These are phyloP conservation scores for Steinernema khuongi DNA, from an alignment of 1,140 invertebrate species.

Conservation along the genomic window DNA sequence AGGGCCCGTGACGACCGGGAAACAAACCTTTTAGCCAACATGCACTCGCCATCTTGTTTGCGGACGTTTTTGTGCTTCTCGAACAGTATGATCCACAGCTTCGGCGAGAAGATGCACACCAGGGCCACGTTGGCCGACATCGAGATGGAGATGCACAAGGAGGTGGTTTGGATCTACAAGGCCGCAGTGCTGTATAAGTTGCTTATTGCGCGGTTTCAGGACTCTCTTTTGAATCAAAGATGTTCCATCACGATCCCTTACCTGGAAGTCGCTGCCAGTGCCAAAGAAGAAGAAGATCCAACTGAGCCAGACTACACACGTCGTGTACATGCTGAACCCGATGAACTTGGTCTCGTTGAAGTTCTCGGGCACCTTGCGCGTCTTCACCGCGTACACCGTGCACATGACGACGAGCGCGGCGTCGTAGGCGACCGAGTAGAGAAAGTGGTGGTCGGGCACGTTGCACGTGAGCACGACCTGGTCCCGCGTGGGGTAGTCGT, in stretches of 20 bases:
- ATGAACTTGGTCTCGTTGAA: slow-evolving; percentile 70
- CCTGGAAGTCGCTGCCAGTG: slow-evolving; percentile 63
- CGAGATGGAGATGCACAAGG: slow-evolving; percentile 63
- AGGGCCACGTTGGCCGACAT: slow-evolving; percentile 63
- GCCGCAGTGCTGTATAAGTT: not conserved
- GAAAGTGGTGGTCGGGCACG: slow-evolving; percentile 69
- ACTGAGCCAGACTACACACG: slow-evolving; percentile 72
- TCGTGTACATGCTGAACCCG: slow-evolving; percentile 73
- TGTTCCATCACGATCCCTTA: slow-evolving; percentile 41
- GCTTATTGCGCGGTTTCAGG: slow-evolving; percentile 19
- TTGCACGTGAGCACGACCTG: slow-evolving; percentile 68
- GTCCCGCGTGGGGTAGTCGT: slow-evolving; percentile 61
- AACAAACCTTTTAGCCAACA: slow-evolving; percentile 45
- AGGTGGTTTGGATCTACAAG: slow-evolving; percentile 63
- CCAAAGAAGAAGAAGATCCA: slow-evolving; percentile 71
- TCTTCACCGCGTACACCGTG: slow-evolving; percentile 71
- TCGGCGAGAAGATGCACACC: slow-evolving; percentile 66
- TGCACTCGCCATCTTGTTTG: slow-evolving; percentile 59
- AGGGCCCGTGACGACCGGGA: not conserved
- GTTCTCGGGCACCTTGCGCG: slow-evolving; percentile 71
- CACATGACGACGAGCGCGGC: slow-evolving; percentile 70
- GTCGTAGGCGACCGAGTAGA: slow-evolving; percentile 72
- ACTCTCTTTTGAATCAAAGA: slow-evolving; percentile 10
- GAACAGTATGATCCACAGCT: slow-evolving; percentile 67
- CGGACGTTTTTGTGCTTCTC: slow-evolving; percentile 68